Conservation (phyloP, 2,888 invertebrate species). For the Arge pagana region DNA sequence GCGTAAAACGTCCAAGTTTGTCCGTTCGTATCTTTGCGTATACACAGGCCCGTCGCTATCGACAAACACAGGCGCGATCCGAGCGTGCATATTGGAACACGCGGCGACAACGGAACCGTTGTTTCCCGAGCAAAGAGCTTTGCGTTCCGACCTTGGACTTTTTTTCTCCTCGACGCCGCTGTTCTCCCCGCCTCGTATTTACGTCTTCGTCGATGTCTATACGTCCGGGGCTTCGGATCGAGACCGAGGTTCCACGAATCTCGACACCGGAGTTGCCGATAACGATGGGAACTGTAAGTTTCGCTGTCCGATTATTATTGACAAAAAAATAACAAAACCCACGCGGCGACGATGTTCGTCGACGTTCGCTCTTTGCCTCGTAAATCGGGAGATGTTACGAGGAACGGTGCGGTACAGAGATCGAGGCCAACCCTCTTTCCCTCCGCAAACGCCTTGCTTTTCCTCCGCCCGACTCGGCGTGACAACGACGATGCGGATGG, state of each 20-base stretch:
- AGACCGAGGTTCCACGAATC: constrained; percentile 18
- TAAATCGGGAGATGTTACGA: background rate
- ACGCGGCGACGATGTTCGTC: background rate
- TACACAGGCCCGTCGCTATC: too few species aligned
- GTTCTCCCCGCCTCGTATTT: too few species aligned
- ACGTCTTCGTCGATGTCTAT: background rate
- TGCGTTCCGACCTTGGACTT: constrained; percentile 7
- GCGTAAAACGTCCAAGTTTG: too few species aligned
- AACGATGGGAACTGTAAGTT: constrained; percentile 18
- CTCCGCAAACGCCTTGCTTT: background rate
- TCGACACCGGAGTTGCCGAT: constrained; percentile 21
- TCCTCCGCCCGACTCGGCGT: too few species aligned
- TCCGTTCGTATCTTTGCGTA: too few species aligned
- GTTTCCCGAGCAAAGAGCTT: constrained; percentile 16
- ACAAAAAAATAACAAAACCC: background rate
- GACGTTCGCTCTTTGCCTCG: background rate
- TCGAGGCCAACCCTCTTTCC: constrained; percentile 17
- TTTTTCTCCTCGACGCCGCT: background rate
- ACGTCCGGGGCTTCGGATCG: background rate
- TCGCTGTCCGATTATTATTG: background rate
- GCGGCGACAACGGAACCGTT: constrained; percentile 17
- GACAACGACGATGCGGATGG: too few species aligned
- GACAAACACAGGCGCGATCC: background rate
- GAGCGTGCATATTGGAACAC: background rate
- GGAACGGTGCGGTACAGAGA: constrained; percentile 25